Base-by-base conservation (phyloP, 92 coral and sea anemone genomes). In the Zoanthus sansibaricus region DNA sequence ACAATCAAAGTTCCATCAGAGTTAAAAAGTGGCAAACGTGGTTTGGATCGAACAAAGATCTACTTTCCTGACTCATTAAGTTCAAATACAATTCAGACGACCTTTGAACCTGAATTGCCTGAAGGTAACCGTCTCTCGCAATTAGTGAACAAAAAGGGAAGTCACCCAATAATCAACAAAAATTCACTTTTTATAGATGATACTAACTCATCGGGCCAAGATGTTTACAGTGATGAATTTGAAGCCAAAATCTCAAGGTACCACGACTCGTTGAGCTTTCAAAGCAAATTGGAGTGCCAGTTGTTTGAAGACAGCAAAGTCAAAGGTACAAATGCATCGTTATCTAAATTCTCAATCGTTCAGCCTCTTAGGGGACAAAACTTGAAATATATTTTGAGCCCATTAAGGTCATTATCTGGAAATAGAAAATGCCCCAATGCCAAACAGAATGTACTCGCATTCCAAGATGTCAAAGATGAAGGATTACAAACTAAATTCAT, bases 21-120 rank as follows among this genome's bases (percentile, higher is more conserved):
- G 71, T 31, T 78, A 37, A 66, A 47, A 78, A 37, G 42, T 78
- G 71, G 48, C 37, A 59, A 42, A 66, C 42, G 55, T 59, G 20
- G 83, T 45, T 78, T 44, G 72, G 72, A 78, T 59, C 52, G 46
- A 58, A 78, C 83, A 10, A 78, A 78, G 42, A 78, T 59, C 54
- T 78, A 78, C 31, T 78, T 78, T 58, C 83, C 71, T 16, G 83
- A 78, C 18, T 78, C 83, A 17, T 78, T 78, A 56, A 12, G 33
- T 46, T 11, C 83, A 13, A 78, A 59, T 58, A 20, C 59, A 11
- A 18, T 45, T 9, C 45, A 78, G 17, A 44, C 45, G 47, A 45
- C 59, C 45, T 42, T 66, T 15, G 66, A 12, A 45, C n/a, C 18
- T 13, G 25, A 25, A 25, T 25, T 25, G 25, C 25, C 25, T 25